Evolutionary conservation across 2,797 vertebrate species (phyloP).

Genomic region (Todus mexicanus): DNA sequence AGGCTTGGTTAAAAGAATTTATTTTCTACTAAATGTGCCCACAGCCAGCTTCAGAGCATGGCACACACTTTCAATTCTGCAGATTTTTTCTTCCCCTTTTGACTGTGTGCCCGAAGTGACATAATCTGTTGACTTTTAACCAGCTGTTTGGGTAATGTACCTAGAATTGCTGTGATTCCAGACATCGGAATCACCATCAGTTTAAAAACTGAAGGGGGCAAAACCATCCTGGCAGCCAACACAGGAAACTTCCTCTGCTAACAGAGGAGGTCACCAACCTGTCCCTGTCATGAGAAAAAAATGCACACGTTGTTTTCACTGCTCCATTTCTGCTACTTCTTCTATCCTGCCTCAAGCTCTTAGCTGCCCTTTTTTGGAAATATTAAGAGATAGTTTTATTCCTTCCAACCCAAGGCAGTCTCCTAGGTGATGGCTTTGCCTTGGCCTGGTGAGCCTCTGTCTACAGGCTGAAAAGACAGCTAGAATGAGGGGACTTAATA

Average conservation of each 20-base stretch:
- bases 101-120: background rate
- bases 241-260: conserved; percentile 2
- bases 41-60: background rate
- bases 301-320: background rate
- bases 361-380: background rate
- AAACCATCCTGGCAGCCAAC: background rate
- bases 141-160: background rate
- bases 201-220: conserved; percentile 19
- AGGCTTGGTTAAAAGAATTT: background rate
- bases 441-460: background rate
- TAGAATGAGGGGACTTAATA: background rate
- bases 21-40: background rate
- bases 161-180: conserved; percentile 31
- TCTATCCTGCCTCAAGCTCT: background rate
- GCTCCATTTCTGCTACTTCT: background rate
- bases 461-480: background rate
- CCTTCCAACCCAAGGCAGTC: background rate
- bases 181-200: background rate
- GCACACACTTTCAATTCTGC: background rate
- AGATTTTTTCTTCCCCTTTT: background rate
- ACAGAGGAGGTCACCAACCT: conserved; percentile 27
- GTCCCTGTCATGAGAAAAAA: conserved; percentile 23
- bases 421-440: background rate
- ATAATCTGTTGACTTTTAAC: conserved; percentile 28
- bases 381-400: background rate